These are phyloP conservation scores for Narcine bancroftii DNA, from an alignment of 2,113 vertebrate species.

Conservation along the genomic window DNA sequence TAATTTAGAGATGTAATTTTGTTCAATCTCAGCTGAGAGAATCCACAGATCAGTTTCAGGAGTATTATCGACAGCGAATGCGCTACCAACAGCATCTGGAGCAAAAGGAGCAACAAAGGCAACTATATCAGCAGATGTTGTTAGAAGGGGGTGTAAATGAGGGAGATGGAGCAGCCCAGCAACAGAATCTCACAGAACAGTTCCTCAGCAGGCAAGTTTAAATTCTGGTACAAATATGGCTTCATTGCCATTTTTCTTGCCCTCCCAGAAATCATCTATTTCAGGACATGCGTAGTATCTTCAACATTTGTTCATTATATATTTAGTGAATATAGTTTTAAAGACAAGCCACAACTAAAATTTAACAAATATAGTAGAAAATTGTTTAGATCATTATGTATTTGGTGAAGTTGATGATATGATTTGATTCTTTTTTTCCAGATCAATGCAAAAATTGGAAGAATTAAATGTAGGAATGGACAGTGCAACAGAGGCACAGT, in stretches of 20 bases:
- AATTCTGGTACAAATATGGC: not conserved
- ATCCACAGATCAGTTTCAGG: slow-evolving; percentile 87
- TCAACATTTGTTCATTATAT: not conserved
- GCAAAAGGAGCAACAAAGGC: slow-evolving; percentile 88
- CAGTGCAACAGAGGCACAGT: slow-evolving; percentile 65
- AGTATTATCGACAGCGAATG: slow-evolving; percentile 86
- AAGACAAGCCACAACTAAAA: not conserved
- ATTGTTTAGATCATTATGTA: not conserved
- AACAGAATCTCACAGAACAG: slow-evolving; percentile 87
- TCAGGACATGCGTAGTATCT: not conserved
- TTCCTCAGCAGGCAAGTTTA: slow-evolving; percentile 81
- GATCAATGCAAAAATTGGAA: slow-evolving; percentile 92
- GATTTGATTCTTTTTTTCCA: slow-evolving; percentile 45
- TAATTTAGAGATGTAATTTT: not conserved
- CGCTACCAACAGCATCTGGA: slow-evolving; percentile 96
- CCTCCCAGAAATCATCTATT: not conserved
- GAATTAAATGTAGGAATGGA: slow-evolving; percentile 91
- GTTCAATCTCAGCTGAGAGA: slow-evolving; percentile 67
- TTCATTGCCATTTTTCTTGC: not conserved
- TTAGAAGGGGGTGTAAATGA: slow-evolving; percentile 90
- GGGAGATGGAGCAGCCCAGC: slow-evolving; percentile 66
- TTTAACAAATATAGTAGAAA: not conserved
- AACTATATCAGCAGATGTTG: slow-evolving; percentile 95
- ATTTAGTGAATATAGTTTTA: not conserved
- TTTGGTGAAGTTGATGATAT: not conserved